These are phyloP conservation scores for Hypotaenidia okinawae DNA, from an alignment of 2,797 vertebrate genomes.

Conservation along the genomic window DNA sequence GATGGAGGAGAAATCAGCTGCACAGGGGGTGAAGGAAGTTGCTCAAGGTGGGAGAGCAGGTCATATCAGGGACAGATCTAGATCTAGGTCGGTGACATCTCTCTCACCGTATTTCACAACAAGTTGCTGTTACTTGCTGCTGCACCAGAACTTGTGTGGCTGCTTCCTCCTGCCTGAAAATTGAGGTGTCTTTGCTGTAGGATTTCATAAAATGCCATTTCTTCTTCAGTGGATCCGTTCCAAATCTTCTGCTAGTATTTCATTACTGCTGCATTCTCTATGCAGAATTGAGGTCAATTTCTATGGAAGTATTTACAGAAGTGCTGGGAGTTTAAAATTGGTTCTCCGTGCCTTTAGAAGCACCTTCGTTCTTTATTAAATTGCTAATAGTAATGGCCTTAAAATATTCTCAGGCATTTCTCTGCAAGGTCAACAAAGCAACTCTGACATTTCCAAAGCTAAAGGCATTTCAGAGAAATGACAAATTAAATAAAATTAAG, in stretches of 20 bases:
- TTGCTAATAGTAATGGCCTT: neutral
- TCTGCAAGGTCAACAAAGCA: neutral
- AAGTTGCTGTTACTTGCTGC: neutral
- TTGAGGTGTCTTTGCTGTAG: neutral
- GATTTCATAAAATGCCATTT: neutral
- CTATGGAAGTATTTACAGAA: neutral
- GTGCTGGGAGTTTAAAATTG: neutral
- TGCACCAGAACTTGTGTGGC: neutral
- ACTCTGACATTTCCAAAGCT: neutral
- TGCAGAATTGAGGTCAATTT: neutral
- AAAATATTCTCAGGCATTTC: neutral
- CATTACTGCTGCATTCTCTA: neutral
- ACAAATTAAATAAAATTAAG: neutral
- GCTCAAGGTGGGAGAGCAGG: neutral
- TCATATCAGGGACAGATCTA: neutral
- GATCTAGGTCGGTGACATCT: too few relatives aligned
- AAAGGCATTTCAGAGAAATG: neutral
- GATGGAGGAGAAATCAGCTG: neutral
- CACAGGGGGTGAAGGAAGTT: neutral
- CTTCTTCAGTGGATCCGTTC: neutral
- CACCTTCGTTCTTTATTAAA: constrained; percentile 1
- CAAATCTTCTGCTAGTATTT: neutral
- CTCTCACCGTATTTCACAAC: rapidly evolving
- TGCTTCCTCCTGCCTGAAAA: neutral
- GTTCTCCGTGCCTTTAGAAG: neutral